These are phyloP conservation scores for Drosophila pseudotakahashii DNA, from an alignment of 2,888 invertebrate genomes.

Conservation along the genomic window DNA sequence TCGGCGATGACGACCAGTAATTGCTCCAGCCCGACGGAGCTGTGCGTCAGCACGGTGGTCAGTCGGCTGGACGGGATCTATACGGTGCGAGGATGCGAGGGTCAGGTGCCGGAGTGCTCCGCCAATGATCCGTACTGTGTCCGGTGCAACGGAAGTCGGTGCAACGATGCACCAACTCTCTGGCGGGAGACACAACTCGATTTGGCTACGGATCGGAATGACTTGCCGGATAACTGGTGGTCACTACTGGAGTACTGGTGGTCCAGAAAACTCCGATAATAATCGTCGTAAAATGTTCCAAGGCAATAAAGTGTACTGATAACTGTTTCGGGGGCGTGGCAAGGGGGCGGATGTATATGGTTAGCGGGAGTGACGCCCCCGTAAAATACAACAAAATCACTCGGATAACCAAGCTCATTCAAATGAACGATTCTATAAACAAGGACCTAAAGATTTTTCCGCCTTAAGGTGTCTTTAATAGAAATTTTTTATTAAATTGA, in stretches of 20 bases:
- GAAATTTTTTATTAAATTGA: too few species aligned
- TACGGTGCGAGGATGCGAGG: slow-evolving; percentile 75
- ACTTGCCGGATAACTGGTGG: slow-evolving; percentile 11
- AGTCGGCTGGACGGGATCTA: slow-evolving; percentile 67
- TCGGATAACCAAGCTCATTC: background rate
- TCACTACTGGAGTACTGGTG: slow-evolving; percentile 26
- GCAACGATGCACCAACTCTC: slow-evolving; percentile 66
- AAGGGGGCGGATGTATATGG: background rate
- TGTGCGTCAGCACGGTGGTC: slow-evolving; percentile 77
- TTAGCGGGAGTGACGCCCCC: background rate
- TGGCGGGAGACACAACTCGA: slow-evolving; percentile 47
- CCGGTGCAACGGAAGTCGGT: slow-evolving; percentile 78
- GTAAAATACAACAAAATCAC: background rate
- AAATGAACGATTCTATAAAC: background rate
- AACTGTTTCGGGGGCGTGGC: background rate
- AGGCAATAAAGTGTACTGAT: background rate
- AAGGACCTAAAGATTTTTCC: background rate
- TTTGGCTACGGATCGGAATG: background rate
- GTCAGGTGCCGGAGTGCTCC: slow-evolving; percentile 73
- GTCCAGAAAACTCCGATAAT: slow-evolving; percentile 19
- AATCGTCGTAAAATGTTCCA: background rate
- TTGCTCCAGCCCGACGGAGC: slow-evolving; percentile 66
- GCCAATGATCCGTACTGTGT: slow-evolving; percentile 79
- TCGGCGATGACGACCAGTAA: slow-evolving; percentile 53
- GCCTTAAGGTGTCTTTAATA: too few species aligned